Percentiles rank a stretch among this genome's conserved stretches.
phyloP scores from a whole-genome alignment of 2,797 vertebrate genomes.

The Poeciliopsis infans region DNA sequence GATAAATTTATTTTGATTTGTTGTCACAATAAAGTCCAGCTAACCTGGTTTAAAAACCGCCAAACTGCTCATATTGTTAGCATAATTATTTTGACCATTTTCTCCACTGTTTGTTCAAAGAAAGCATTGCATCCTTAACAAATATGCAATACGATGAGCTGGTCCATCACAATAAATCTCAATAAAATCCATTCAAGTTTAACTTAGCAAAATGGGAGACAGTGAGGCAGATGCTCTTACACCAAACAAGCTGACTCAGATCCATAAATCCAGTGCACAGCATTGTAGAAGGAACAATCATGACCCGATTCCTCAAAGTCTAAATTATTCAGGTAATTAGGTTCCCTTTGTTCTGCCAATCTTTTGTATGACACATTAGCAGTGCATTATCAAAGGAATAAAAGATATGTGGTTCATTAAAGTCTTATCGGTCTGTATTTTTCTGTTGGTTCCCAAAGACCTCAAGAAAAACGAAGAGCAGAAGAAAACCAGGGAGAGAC shows the following conservation, averaged over 20 bases:
- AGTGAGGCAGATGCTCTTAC: background rate
- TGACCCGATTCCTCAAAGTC: slow-evolving; percentile 4
- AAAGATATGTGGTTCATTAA: background rate
- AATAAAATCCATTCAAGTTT: background rate
- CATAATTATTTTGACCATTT: no score
- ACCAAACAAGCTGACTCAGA: background rate
- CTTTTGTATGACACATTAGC: slow-evolving; percentile 1
- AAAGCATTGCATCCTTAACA: background rate
- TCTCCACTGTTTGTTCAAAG: no score
- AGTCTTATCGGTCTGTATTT: background rate
- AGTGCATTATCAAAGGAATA: slow-evolving; percentile 2
- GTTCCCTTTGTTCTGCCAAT: slow-evolving; percentile 9
- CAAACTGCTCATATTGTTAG: no score
- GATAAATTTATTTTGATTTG: no score
- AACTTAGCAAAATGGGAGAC: background rate
- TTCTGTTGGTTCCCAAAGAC: background rate
- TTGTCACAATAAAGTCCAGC: no score
- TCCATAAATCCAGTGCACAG: background rate
- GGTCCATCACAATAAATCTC: background rate
- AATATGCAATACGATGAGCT: background rate
- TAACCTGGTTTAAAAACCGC: no score
- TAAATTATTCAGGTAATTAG: slow-evolving; percentile 7
- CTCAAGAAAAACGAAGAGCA: background rate
- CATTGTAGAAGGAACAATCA: background rate
- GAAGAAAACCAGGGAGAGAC: background rate